Conservation (phyloP, 2,113 vertebrate genomes). For the Connochaetes taurinus region DNA sequence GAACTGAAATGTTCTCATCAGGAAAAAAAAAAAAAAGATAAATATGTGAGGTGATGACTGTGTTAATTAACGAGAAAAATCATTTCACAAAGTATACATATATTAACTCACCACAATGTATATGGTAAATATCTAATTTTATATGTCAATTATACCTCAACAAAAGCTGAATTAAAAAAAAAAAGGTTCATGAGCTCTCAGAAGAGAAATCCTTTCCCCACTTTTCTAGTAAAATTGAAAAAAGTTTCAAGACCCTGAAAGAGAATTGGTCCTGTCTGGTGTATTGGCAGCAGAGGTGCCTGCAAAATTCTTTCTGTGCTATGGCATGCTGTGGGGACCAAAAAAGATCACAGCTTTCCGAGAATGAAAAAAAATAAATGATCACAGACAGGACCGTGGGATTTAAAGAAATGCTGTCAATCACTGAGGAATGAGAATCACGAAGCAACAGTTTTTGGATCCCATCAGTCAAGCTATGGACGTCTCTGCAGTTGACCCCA, state of each 20-base stretch:
- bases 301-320: neutral
- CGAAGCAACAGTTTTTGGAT: neutral
- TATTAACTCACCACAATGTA: neutral
- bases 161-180: neutral
- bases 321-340: neutral
- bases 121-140: neutral
- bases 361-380: neutral
- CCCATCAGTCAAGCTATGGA: neutral
- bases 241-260: neutral
- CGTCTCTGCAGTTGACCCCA: neutral
- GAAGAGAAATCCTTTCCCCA: neutral
- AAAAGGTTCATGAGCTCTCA: neutral
- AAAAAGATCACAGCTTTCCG: neutral
- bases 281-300: neutral
- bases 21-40: neutral
- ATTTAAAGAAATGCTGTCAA: neutral
- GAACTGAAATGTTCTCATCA: neutral
- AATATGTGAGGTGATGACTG: neutral
- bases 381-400: neutral
- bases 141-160: neutral
- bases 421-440: neutral
- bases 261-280: neutral
- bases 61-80: neutral
- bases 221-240: neutral
- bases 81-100: neutral